Percentiles rank a stretch among this genome's conserved stretches.
Evolutionary conservation across 1,140 invertebrate genomes (phyloP).

Genomic region (Drosophila sturtevanti): DNA sequence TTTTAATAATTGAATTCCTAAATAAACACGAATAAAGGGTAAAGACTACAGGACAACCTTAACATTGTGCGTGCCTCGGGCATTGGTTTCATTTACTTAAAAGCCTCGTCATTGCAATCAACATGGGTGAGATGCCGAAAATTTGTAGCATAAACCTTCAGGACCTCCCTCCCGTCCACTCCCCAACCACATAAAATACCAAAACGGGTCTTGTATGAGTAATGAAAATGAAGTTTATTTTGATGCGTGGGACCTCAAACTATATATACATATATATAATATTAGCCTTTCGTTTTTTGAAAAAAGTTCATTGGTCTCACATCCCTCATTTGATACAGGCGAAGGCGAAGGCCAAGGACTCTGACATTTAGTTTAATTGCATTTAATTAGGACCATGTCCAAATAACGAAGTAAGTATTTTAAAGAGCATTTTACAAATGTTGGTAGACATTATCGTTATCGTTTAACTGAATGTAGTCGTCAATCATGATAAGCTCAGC

Average conservation of each 20-base stretch:
- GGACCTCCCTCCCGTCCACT: not conserved
- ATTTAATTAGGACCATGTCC: constrained; percentile 57
- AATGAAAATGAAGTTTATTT: constrained; percentile 34
- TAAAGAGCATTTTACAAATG: constrained; percentile 39
- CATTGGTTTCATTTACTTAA: constrained; percentile 61
- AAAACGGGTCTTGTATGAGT: constrained; percentile 58
- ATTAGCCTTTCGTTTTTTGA: constrained; percentile 3
- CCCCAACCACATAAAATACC: constrained; percentile 22
- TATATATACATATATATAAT: constrained; percentile 25
- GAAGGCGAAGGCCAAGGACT: constrained; percentile 46
- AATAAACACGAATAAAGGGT: constrained; percentile 15
- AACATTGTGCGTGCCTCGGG: constrained; percentile 31
- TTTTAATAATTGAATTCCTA: constrained; percentile 61
- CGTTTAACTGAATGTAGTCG: constrained; percentile 51
- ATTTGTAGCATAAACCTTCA: constrained; percentile 26
- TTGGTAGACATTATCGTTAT: constrained; percentile 52
- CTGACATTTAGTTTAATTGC: constrained; percentile 50
- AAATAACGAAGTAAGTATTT: constrained; percentile 37
- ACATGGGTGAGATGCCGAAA: constrained; percentile 29
- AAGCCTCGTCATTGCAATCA: constrained; percentile 43
- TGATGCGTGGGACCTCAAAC: constrained; percentile 15
- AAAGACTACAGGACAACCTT: not conserved
- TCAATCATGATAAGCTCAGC: constrained; percentile 57
- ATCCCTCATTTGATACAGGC: not conserved
- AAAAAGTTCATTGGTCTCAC: constrained; percentile 49